Percentiles rank a stretch among this genome's conserved stretches.
Conservation (phyloP, 30 jellyfish, hydroid and myxozoan genomes). For the Cassiopea andromeda region DNA sequence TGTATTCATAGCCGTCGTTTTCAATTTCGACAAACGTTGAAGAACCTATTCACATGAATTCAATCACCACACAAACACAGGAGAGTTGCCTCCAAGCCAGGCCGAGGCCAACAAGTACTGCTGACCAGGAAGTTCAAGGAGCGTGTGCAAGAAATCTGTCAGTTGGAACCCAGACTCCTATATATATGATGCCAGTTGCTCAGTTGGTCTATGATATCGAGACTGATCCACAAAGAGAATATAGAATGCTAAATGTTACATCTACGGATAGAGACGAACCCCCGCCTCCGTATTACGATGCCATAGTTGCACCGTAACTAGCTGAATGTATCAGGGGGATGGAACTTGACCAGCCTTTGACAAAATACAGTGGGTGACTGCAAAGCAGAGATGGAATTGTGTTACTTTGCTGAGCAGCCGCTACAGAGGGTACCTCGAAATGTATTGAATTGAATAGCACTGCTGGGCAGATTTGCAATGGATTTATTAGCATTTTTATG, state of each 20-base stretch:
- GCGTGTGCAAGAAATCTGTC: constrained; percentile 73
- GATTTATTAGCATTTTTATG: neutral
- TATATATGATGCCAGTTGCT: constrained; percentile 86
- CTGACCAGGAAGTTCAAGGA: constrained; percentile 55
- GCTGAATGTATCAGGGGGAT: constrained; percentile 11
- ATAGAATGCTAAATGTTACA: constrained; percentile 55
- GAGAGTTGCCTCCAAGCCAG: constrained; percentile 83
- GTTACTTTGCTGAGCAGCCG: neutral
- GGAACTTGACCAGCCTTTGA: neutral
- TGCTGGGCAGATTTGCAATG: constrained; percentile 9
- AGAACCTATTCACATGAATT: constrained; percentile 62
- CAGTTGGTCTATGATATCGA: constrained; percentile 70
- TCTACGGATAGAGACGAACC: constrained; percentile 78
- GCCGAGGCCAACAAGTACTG: constrained; percentile 54
- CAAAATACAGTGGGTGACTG: neutral
- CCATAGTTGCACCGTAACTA: constrained; percentile 43
- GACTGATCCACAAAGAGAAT: constrained; percentile 65
- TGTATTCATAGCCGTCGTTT: constrained; percentile 12
- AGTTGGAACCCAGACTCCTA: constrained; percentile 96
- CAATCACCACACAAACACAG: constrained; percentile 85
- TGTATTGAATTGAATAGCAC: neutral
- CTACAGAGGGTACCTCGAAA: neutral
- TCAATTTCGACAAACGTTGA: constrained; percentile 33
- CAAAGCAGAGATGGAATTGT: neutral
- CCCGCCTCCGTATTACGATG: constrained; percentile 81